Base-by-base conservation (phyloP, 1,140 invertebrate species). In the Drosophila biarmipes region DNA sequence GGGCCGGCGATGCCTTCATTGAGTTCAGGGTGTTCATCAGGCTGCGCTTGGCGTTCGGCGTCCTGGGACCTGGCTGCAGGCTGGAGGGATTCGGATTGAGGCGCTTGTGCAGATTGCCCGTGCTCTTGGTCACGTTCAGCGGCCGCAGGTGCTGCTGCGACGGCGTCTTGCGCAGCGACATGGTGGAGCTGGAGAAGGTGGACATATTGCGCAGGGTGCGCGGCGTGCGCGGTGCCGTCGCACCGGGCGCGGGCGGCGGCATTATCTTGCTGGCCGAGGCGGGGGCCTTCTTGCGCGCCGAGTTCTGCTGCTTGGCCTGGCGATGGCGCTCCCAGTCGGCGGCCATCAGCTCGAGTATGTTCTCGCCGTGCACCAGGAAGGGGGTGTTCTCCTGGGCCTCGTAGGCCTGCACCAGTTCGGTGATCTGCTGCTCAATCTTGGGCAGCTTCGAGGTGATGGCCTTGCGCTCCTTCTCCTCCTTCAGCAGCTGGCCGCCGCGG, bases 391-490 rank as follows among this genome's bases (percentile, higher is more conserved):
- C 92, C 17, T 90, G 90, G 0, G 73, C 73, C 78, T 94, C 93
- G 80, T 94, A 96, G 4, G 94, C 73, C n/a, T 69, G 56, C 7
- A 92, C 93, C 35, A 94, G 58, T 1, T 93, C 91, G 1, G 91
- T 92, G 0, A 96, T 93, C 82, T 95, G 93, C 3, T 92, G 92
- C 90, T 96, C 95, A 24, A 96, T 94, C 92, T 95, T 95, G 0
- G 95, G 95, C 42, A 95, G 76, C 92, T 95, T 96, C 42, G 93
- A 94, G 2, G 95, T 92, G 14, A 95, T 94, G 4, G 92, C 91
- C 84, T 97, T 98, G 10, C 97, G 93, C 78, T 96, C 96, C 76
- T 96, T 97, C 92, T 98, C 97, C 90, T 98, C 97, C 27, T 94
- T 93, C 0, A 98, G 92, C 8, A 98, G 92, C 73, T 96, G 95